A percentile compares a stretch with the other conserved stretches of the same genome.
These are phyloP conservation scores for Nebria ingens DNA, from an alignment of 1,140 invertebrate genomes.

Conservation along the genomic window DNA sequence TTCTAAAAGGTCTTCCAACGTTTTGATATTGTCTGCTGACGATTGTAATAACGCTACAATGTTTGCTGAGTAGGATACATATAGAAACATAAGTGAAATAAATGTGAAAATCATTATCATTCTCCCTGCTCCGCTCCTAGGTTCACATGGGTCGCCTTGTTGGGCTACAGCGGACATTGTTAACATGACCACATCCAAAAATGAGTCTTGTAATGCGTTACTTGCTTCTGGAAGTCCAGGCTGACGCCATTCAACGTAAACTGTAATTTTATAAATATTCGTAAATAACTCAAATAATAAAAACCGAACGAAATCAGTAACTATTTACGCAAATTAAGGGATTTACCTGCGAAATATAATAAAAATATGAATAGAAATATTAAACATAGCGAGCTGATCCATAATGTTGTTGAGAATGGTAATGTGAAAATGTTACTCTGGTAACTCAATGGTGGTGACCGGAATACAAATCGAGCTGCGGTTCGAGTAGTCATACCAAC, in stretches of 20 bases:
- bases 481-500: constrained; percentile 43
- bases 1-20: constrained; percentile 39
- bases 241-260: constrained; percentile 17
- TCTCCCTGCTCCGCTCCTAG: constrained; percentile 38
- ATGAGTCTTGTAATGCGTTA: constrained; percentile 28
- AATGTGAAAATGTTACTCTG: constrained; percentile 50
- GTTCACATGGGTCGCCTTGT: constrained; percentile 40
- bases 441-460: constrained; percentile 47
- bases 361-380: constrained; percentile 11
- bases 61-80: constrained; percentile 48
- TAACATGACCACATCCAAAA: constrained; percentile 35
- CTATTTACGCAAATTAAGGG: too few species aligned
- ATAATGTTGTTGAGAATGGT: constrained; percentile 44
- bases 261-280: not conserved
- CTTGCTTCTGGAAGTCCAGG: not conserved
- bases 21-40: constrained; percentile 43
- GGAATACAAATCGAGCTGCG: constrained; percentile 45
- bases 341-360: constrained; percentile 14
- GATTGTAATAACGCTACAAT: constrained; percentile 49
- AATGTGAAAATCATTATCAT: constrained; percentile 38
- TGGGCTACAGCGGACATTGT: constrained; percentile 41
- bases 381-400: constrained; percentile 39
- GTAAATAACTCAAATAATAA: not conserved
- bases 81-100: constrained; percentile 33
- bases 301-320: not conserved